phyloP scores from a whole-genome alignment of 2,888 invertebrate genomes.

The Pimpla rufipes region DNA sequence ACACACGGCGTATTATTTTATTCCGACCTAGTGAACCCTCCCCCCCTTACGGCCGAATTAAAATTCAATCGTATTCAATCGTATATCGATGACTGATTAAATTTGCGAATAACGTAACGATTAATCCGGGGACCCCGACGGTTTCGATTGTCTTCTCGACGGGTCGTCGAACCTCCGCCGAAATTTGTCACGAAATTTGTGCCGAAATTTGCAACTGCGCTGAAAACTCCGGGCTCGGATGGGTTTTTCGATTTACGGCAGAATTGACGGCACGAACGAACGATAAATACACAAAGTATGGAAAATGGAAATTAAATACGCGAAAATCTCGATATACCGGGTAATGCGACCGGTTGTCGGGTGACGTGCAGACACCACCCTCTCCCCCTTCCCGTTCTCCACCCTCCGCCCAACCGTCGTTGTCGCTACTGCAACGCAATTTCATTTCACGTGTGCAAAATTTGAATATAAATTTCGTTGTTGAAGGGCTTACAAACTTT shows the following conservation, averaged over 20 bases:
- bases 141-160: background rate
- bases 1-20: slow-evolving; percentile 20
- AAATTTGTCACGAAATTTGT: too few relatives aligned
- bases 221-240: too few relatives aligned
- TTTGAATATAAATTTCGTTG: background rate
- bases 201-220: too few relatives aligned
- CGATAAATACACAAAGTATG: too few relatives aligned
- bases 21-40: slow-evolving; percentile 44
- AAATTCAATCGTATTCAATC: slow-evolving; percentile 61
- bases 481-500: background rate
- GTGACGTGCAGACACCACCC: too few relatives aligned
- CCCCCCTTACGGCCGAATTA: slow-evolving; percentile 36
- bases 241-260: too few relatives aligned
- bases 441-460: background rate
- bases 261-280: too few relatives aligned
- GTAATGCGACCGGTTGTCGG: too few relatives aligned
- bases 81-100: background rate
- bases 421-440: background rate
- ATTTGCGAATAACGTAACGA: slow-evolving; percentile 1
- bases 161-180: background rate
- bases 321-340: too few relatives aligned
- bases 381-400: too few relatives aligned
- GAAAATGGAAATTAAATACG: too few relatives aligned
- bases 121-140: background rate
- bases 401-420: too few relatives aligned